Base-by-base conservation (phyloP, 92 coral and sea anemone species). In the Bergia sp. region DNA sequence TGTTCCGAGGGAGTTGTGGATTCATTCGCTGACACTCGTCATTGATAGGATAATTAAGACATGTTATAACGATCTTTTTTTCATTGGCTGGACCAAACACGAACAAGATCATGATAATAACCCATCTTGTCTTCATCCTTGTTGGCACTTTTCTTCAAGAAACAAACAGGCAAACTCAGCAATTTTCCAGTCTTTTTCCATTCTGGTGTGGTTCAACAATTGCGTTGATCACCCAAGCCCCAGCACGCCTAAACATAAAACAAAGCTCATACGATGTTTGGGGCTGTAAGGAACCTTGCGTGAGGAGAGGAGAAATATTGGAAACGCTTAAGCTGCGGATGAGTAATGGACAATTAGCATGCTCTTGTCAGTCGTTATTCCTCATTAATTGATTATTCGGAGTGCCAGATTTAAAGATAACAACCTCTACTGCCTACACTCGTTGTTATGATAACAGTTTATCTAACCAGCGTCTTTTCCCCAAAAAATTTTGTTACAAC, bases 21-120 rank as follows among this genome's bases (percentile, higher is more conserved):
- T 84, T 69, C 87, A 53, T 3, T 74, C 67, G 69, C 23, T 84
- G 79, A 45, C 87, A 71, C 78, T 41, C 37, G 9, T 44, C 47
- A 84, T 84, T 84, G 79, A 84, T 47, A 84, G 18, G 87, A 45
- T 72, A 84, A 84, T 84, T 84, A 84, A 45, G 79, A 11, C 45
- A 20, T 8, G 87, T 84, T 84, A 47, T 69, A 84, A 37, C 44
- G 43, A 84, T 23, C 42, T 49, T 43, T 84, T 29, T 53, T 45
- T 84, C 15, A 37, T 18, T 84, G 23, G 87, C 43, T 47, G 74
- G 37, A 81, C 38, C 79, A 23, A 73, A 2, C 79, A 84, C 36
- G 64, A 29, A 45, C 16, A 42, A 41, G 42, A 23, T 44, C 71
- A 84, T 23, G 77, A 42, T 29, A 71, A 84, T 44, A 71, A 36